These are phyloP conservation scores for Grammomys dolichurus DNA, from an alignment of 2,113 vertebrate genomes.

Conservation along the genomic window DNA sequence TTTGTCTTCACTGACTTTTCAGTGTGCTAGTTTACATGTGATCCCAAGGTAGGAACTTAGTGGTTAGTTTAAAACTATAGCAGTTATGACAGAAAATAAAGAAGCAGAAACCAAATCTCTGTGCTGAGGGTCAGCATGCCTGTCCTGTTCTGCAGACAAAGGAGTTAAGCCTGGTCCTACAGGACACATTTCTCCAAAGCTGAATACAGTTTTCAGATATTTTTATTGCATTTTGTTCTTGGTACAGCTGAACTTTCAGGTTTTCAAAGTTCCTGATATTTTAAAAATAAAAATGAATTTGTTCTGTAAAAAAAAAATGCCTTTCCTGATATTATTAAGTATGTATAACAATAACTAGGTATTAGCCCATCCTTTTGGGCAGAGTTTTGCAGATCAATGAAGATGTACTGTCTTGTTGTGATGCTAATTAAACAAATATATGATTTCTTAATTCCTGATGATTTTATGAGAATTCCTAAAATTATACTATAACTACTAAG, in stretches of 20 bases:
- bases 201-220: slow-evolving; percentile 47
- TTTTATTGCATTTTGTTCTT: slow-evolving; percentile 69
- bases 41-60: background rate
- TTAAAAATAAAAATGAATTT: slow-evolving; percentile 76
- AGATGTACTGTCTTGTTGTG: no score
- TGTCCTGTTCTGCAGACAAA: slow-evolving; percentile 25
- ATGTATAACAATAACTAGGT: no score
- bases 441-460: no score
- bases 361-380: no score
- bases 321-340: no score
- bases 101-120: background rate
- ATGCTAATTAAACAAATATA: no score
- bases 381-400: no score
- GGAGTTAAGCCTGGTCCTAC: slow-evolving; percentile 14
- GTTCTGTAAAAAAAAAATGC: slow-evolving; percentile 8
- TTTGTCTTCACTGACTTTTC: slow-evolving; percentile 50
- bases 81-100: background rate
- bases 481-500: no score
- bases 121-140: slow-evolving; percentile 9
- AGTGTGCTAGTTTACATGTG: slow-evolving; percentile 56
- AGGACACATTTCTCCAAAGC: slow-evolving; percentile 31
- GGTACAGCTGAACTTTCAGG: background rate
- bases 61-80: background rate
- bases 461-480: no score
- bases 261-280: slow-evolving; percentile 71